A percentile compares a stretch with the other conserved stretches of the same genome.
Evolutionary conservation across 2,113 vertebrate genomes (phyloP).

Genomic region (Odocoileus hemionus): DNA sequence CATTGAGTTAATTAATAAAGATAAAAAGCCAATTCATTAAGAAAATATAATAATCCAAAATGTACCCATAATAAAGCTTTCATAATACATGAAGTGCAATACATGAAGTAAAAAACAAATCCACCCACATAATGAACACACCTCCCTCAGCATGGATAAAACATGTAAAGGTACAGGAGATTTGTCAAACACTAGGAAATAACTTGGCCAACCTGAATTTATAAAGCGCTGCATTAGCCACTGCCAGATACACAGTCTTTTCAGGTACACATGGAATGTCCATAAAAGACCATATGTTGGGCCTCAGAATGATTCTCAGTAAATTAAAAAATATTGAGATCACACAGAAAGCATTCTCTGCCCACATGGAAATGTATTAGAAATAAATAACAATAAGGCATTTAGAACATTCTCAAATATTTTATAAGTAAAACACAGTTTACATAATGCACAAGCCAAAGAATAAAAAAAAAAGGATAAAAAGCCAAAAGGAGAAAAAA

Average conservation of each 20-base stretch:
- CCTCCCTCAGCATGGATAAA: neutral
- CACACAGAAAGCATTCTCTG: neutral
- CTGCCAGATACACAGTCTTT: neutral
- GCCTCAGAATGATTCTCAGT: neutral
- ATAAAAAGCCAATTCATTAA: neutral
- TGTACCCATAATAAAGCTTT: neutral
- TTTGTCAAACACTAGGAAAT: neutral
- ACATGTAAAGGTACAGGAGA: neutral
- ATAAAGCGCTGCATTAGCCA: neutral
- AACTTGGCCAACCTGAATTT: neutral
- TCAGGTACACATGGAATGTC: neutral
- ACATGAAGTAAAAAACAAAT: neutral
- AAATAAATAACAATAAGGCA: neutral
- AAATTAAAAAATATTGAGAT: neutral
- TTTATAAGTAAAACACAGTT: neutral
- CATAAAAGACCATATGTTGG: neutral
- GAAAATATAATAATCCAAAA: neutral
- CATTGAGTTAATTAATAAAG: neutral
- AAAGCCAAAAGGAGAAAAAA: neutral
- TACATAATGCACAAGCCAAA: neutral
- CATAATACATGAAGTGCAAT: neutral
- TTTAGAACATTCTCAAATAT: neutral
- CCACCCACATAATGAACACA: neutral
- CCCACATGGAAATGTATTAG: neutral
- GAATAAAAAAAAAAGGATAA: neutral